Evolutionary conservation across 1,140 invertebrate genomes (phyloP).

Genomic region (Bactericera cockerelli): DNA sequence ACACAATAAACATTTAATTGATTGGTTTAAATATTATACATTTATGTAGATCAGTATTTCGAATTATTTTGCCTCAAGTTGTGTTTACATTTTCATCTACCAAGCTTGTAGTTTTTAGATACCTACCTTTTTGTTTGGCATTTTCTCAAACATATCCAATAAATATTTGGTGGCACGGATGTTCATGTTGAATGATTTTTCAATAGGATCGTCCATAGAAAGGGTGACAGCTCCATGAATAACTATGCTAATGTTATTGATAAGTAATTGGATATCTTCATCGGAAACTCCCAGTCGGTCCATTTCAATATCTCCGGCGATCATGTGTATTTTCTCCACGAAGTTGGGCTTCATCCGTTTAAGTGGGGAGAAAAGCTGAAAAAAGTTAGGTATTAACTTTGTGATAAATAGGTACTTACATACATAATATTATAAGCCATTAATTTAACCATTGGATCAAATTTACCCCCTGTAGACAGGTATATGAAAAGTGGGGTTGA

Average conservation of each 20-base stretch:
- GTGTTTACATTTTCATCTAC: too few relatives aligned
- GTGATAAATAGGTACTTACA: too few relatives aligned
- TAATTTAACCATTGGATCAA: too few relatives aligned
- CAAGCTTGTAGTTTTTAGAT: too few relatives aligned
- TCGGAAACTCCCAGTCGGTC: constrained; percentile 49
- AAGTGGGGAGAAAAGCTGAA: constrained; percentile 39
- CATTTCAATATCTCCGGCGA: constrained; percentile 48
- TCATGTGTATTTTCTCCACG: constrained; percentile 39
- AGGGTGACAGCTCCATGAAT: constrained; percentile 49
- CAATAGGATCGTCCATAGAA: constrained; percentile 48
- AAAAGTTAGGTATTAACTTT: too few relatives aligned
- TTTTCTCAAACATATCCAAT: constrained; percentile 24
- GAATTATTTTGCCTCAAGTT: too few relatives aligned
- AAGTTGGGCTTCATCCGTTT: constrained; percentile 33
- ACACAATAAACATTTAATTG: too few relatives aligned
- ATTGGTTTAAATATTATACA: too few relatives aligned
- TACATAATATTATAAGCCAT: too few relatives aligned
- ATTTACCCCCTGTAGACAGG: too few relatives aligned
- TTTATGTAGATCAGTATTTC: too few relatives aligned
- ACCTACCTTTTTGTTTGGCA: constrained; percentile 29
- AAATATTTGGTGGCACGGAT: constrained; percentile 22
- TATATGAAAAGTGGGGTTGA: too few relatives aligned
- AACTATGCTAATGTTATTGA: constrained; percentile 48
- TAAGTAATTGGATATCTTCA: constrained; percentile 38
- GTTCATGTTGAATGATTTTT: constrained; percentile 25